Percentiles rank a stretch among this genome's conserved stretches.
These are phyloP conservation scores for Mastomys coucha DNA, from an alignment of 2,113 vertebrate genomes.

Conservation along the genomic window DNA sequence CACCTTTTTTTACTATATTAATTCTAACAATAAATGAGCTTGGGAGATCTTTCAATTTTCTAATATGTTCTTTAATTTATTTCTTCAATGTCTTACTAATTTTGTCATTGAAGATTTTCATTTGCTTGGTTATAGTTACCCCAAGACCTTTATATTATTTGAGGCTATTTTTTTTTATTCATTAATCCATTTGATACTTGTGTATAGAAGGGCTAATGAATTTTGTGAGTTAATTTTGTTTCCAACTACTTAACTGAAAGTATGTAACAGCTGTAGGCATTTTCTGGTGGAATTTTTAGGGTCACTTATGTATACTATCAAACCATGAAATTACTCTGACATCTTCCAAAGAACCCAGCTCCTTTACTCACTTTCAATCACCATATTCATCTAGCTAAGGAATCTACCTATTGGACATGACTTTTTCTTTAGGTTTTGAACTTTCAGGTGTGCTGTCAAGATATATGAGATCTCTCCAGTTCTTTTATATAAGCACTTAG, in stretches of 20 bases:
- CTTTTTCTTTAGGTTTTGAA: background rate
- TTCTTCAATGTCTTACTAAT: background rate
- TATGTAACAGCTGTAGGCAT: background rate
- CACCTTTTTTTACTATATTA: too few relatives aligned
- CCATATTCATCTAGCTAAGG: background rate
- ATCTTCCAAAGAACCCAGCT: background rate
- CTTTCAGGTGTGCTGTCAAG: background rate
- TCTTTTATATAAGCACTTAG: background rate
- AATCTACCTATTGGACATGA: background rate
- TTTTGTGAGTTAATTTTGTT: background rate
- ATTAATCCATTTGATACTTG: background rate
- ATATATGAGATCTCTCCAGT: background rate
- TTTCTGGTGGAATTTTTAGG: background rate
- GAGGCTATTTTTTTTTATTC: background rate
- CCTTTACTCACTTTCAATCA: background rate
- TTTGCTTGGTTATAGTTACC: background rate
- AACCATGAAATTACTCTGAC: background rate
- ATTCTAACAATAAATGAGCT: too few relatives aligned
- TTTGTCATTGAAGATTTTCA: background rate
- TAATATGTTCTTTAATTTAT: background rate
- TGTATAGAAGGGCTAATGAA: background rate
- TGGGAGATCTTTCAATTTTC: background rate
- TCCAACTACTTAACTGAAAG: background rate
- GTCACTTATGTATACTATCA: background rate
- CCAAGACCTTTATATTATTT: background rate